phyloP scores from a whole-genome alignment of 2,113 vertebrate genomes.

The Perca flavescens region DNA sequence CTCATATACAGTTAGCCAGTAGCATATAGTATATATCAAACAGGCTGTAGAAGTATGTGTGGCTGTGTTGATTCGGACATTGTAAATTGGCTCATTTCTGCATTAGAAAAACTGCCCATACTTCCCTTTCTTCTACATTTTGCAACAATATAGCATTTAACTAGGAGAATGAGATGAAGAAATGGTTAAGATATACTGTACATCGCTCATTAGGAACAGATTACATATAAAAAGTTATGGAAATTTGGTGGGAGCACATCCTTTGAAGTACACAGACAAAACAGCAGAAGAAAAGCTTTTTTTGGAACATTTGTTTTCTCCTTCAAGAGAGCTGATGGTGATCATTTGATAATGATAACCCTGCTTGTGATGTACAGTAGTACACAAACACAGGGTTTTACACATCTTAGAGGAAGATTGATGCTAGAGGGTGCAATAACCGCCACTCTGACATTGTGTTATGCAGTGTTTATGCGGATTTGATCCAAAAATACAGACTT shows the following conservation, averaged over 20 bases:
- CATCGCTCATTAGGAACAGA: constrained; percentile 75
- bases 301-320: constrained; percentile 56
- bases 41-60: constrained; percentile 20
- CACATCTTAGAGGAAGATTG: constrained; percentile 71
- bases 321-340: constrained; percentile 68
- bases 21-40: constrained; percentile 42
- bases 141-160: constrained; percentile 28
- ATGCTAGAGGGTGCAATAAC: constrained; percentile 64
- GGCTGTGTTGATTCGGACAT: constrained; percentile 48
- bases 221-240: constrained; percentile 75
- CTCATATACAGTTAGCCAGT: constrained; percentile 18
- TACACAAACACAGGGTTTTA: constrained; percentile 52
- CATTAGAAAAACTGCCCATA: constrained; percentile 16
- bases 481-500: constrained; percentile 81
- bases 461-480: constrained; percentile 64
- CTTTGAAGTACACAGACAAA: constrained; percentile 77
- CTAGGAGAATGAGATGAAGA: constrained; percentile 26
- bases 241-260: constrained; percentile 59
- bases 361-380: constrained; percentile 65
- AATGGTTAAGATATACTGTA: constrained; percentile 62
- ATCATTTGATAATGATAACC: constrained; percentile 79
- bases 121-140: constrained; percentile 16
- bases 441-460: constrained; percentile 51
- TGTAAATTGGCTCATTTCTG: constrained; percentile 59
- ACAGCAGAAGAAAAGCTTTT: constrained; percentile 58